phyloP scores from a whole-genome alignment of 23 tunicate species.

The Ciona savignyi region DNA sequence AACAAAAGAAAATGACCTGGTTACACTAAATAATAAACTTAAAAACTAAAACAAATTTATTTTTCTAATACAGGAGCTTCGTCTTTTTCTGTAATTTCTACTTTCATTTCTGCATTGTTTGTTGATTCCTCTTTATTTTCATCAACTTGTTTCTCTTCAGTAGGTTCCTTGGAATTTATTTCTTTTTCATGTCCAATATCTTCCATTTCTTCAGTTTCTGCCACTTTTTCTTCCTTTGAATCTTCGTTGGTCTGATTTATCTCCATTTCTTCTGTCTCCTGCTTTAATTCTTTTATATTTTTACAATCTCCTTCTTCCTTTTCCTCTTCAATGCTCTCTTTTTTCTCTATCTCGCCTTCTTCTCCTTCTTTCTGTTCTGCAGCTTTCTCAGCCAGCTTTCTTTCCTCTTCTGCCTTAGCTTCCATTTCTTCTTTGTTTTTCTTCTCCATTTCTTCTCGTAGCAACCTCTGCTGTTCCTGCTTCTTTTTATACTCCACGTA shows the following conservation, averaged over 20 bases:
- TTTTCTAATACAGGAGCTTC: too few species aligned
- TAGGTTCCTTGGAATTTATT: neutral
- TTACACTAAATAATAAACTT: too few species aligned
- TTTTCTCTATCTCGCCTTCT: conserved; percentile 16
- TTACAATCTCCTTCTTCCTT: neutral
- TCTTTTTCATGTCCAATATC: too few species aligned
- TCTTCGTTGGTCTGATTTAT: neutral
- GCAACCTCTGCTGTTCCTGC: conserved; percentile 36
- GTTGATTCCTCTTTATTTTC: neutral
- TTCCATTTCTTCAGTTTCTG: neutral
- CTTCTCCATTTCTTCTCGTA: conserved; percentile 5
- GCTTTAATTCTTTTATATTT: neutral
- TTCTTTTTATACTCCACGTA: conserved; percentile 67
- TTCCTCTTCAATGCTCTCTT: conserved; percentile 1
- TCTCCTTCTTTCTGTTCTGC: conserved; percentile 11
- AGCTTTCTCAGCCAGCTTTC: neutral
- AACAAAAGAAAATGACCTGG: too few species aligned
- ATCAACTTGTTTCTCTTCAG: neutral
- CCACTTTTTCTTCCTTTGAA: neutral
- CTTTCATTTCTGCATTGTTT: neutral
- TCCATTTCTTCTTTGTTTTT: conserved; percentile 2
- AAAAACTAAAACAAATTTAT: too few species aligned
- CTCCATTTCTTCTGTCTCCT: neutral
- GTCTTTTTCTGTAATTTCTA: neutral
- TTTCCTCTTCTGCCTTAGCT: conserved; percentile 9